Base-by-base conservation (phyloP, 2,888 invertebrate genomes). In the Coremacera marginata region DNA sequence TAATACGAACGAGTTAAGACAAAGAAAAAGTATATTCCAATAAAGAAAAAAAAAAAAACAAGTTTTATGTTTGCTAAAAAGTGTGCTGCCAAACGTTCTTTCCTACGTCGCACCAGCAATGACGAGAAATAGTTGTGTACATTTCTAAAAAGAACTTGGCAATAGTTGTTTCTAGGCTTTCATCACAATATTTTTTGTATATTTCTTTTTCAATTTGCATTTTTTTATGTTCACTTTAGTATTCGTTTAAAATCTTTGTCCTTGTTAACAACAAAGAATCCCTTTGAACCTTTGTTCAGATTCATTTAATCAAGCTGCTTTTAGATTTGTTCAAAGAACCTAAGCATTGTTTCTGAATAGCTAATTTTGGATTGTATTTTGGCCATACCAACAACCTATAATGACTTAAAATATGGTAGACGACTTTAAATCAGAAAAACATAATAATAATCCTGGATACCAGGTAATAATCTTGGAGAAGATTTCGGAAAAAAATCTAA, bases 281-380 rank as follows among this genome's bases (percentile, higher is more conserved):
- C 75, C 79, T 81, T 81, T 81, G 80, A 81, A 80, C 80, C 81
- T 81, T 81, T 80, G 81, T 81, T 79, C 79, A 81, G 75, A 80
- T 79, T 79, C 74, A 78, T 80, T 79, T 80, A 77, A 72, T 79
- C 76, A 74, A 65, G 74, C 67, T 65, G 65, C 74, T 65, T 74
- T 74, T 49, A 55, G 37, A 31, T 67, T 31, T 37, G 55, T 55
- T 65, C 51, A 25, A 52, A 19, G 34, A 14, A 31, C 55, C 63
- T 14, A 52, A 31, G 19, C 31, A 63, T 73, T 73, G 62, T 72
- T 68, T 25, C 37, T 63, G 67, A 62, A 70, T 34, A 44, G 73
- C 73, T 73, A 65, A 73, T 73, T 73, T 72, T 51, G 62, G 60
- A 71, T 31, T n/a, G 22, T 60, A 44, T 60, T 52, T 22, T 62